These are phyloP conservation scores for Gallinago jamesoni DNA, from an alignment of 2,113 vertebrate genomes.

Conservation along the genomic window DNA sequence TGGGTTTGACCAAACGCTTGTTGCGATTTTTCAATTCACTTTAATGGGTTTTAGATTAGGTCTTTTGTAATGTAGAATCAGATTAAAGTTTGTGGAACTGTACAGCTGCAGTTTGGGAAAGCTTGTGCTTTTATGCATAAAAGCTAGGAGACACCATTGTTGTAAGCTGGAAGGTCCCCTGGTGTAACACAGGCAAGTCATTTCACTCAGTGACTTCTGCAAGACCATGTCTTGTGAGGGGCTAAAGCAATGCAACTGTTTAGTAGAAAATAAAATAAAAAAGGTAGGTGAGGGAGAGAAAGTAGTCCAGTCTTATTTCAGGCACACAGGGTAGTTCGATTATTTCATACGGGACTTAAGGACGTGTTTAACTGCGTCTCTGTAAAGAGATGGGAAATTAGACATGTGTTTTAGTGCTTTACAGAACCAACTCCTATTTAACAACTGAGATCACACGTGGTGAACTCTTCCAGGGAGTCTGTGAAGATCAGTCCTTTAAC, in stretches of 20 bases:
- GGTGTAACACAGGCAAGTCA: not conserved
- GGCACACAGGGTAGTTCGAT: not conserved
- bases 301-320: not conserved
- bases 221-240: not conserved
- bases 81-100: not conserved
- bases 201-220: not conserved
- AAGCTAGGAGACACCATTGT: not conserved
- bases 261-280: not conserved
- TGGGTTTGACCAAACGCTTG: not conserved
- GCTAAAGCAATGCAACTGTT: not conserved
- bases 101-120: not conserved
- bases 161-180: rapidly evolving
- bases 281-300: not conserved
- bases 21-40: not conserved
- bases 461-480: not conserved
- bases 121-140: not conserved
- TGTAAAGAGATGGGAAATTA: not conserved
- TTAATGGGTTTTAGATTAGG: not conserved
- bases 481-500: not conserved
- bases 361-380: not conserved
- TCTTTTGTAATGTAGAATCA: not conserved
- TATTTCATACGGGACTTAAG: not conserved
- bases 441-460: rapidly evolving
- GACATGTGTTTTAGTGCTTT: not conserved
- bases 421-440: not conserved